Evolutionary conservation across 2,113 vertebrate species (phyloP).

Genomic region (Illadopsis cleaveri): DNA sequence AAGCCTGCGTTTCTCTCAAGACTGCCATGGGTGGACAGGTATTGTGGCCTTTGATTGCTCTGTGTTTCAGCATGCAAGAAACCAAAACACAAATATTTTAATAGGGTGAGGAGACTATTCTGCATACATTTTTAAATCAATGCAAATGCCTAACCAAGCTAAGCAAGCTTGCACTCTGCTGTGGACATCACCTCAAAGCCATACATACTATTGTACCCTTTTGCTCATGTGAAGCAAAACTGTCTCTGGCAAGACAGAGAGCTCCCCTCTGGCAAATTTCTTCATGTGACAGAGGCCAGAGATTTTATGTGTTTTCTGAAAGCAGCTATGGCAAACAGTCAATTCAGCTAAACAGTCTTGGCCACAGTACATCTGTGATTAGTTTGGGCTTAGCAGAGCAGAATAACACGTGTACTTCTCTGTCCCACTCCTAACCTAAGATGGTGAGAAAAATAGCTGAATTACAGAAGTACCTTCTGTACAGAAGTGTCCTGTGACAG

Average conservation of each 20-base stretch:
- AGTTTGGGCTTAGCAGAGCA: conserved; percentile 51
- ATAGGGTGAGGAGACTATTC: background rate
- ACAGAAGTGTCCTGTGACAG: conserved; percentile 37
- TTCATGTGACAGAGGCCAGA: background rate
- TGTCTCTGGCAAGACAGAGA: background rate
- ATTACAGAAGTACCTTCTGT: conserved; percentile 52
- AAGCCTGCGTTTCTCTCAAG: background rate
- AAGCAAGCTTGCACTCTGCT: background rate
- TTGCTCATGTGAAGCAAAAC: background rate
- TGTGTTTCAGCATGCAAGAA: background rate
- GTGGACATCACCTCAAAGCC: background rate
- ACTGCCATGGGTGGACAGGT: background rate
- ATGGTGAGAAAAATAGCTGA: conserved; percentile 48
- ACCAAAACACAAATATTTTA: background rate
- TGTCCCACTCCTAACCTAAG: background rate
- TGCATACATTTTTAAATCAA: background rate
- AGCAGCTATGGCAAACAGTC: conserved; percentile 7
- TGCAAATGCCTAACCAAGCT: background rate
- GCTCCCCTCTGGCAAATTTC: background rate
- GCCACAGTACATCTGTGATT: conserved; percentile 31
- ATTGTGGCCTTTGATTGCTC: background rate
- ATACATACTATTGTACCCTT: accelerated
- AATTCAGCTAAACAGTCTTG: conserved; percentile 3
- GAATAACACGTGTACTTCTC: conserved; percentile 26
- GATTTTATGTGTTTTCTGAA: conserved; percentile 29